Conservation (phyloP, 2,113 vertebrate species). For the Bufo gargarizans region DNA sequence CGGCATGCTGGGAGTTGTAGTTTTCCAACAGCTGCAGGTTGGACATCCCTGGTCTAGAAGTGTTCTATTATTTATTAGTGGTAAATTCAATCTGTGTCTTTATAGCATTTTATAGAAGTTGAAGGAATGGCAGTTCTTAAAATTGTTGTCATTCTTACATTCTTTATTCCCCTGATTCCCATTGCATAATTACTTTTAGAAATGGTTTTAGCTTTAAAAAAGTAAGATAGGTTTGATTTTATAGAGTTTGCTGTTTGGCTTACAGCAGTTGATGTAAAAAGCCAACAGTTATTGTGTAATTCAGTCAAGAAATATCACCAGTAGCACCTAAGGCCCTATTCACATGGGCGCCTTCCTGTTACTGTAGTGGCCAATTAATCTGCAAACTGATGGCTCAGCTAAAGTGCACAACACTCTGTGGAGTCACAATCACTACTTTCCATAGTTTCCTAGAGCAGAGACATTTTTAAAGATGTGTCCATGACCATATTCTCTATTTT, state of each 20-base stretch:
- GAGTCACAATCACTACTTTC: not conserved
- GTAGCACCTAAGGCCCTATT: constrained; percentile 13
- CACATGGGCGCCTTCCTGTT: not conserved
- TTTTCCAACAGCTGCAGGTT: too few species aligned
- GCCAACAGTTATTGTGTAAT: not conserved
- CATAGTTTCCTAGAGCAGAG: not conserved
- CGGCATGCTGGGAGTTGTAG: too few species aligned
- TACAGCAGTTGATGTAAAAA: not conserved
- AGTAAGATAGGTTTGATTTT: not conserved
- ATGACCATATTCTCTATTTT: not conserved
- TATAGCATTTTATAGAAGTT: too few species aligned
- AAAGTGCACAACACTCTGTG: not conserved
- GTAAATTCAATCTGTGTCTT: too few species aligned
- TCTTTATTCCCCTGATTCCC: not conserved
- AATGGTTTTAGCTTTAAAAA: not conserved
- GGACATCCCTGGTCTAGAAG: too few species aligned
- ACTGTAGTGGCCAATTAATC: constrained; percentile 13
- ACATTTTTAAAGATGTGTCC: not conserved
- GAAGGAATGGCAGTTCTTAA: too few species aligned
- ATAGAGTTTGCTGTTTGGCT: not conserved
- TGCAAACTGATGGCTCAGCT: constrained; percentile 10
- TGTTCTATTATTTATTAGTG: too few species aligned
- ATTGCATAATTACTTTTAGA: not conserved
- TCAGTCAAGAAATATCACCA: not conserved
- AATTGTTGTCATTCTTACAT: not conserved